phyloP scores from a whole-genome alignment of 2,888 invertebrate genomes.

The Drosophila eohydei region DNA sequence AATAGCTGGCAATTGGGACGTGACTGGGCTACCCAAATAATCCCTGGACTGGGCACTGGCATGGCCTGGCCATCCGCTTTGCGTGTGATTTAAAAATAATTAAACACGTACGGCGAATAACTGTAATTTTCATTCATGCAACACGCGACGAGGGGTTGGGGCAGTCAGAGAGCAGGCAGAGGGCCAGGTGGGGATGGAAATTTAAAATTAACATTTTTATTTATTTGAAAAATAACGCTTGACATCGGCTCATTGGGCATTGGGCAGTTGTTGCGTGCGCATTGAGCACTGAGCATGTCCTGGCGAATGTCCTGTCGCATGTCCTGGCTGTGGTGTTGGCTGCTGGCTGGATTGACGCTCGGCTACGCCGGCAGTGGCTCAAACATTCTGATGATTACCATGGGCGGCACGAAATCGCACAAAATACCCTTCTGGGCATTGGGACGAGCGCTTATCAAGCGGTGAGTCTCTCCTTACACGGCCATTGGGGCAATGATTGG shows the following conservation, averaged over 20 bases:
- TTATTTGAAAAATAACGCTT: slow-evolving; percentile 71
- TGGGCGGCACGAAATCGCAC: slow-evolving; percentile 93
- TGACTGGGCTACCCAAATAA: slow-evolving; percentile 68
- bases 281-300: slow-evolving; percentile 29
- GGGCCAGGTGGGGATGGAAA: slow-evolving; percentile 13
- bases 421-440: slow-evolving; percentile 92
- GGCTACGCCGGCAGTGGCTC: slow-evolving; percentile 17
- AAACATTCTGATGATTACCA: slow-evolving; percentile 86
- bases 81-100: slow-evolving; percentile 80
- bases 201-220: slow-evolving; percentile 81
- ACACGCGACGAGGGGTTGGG: slow-evolving; percentile 33
- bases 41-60: slow-evolving; percentile 22
- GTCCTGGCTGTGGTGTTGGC: slow-evolving; percentile 30
- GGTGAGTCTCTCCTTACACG: slow-evolving; percentile 79
- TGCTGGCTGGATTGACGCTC: slow-evolving; percentile 38
- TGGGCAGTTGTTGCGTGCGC: slow-evolving; percentile 27
- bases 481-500: not conserved
- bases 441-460: slow-evolving; percentile 88
- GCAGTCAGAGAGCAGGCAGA: too few relatives aligned
- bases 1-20: slow-evolving; percentile 77
- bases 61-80: slow-evolving; percentile 43
- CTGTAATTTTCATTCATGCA: slow-evolving; percentile 71
- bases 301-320: slow-evolving; percentile 17
- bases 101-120: slow-evolving; percentile 81
- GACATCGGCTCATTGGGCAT: slow-evolving; percentile 63